Base-by-base conservation (phyloP, 2,113 vertebrate genomes). In the Apus apus region DNA sequence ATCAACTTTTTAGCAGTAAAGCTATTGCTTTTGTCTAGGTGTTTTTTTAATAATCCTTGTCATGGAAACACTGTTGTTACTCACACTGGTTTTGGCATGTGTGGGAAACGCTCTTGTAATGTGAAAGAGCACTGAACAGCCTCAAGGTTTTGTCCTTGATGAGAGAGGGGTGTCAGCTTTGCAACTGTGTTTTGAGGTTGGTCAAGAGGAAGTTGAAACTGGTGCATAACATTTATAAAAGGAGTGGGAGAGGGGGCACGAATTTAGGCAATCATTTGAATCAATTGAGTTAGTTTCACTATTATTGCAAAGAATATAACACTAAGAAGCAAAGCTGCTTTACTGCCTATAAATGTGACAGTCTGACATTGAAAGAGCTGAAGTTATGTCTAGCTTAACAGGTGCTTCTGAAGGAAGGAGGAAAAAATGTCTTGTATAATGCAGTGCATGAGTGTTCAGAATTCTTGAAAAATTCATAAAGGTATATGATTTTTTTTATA, bases 151-250 rank as follows among this genome's bases (percentile, higher is more conserved):
- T 0, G 0, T 50, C 36, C 21, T 66, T 82, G 50, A 5, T 29
- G 27, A 60, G 27, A 77, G 73, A 34, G 23, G 9, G 8, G 16
- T 54, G 12, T 81, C 32, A 74, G 36, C 40, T 58, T 29, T 9
- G 45, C 62, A 68, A 9, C 20, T 7, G 2, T 17, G 18, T 43
- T 78, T 43, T 43, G 13, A 68, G 38, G 54, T 0, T 0, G 34
- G 53, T 73, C 50, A 48, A 43, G 58, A 81, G n/a, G 40, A 43
- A 14, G 40, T 43, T 43, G 40, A 43, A 43, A 43, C 14, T 74
- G 9, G 74, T 85, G 30, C 5, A 1, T 70, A 81, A 53, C 25
- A 46, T n/a, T 43, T 85, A 0, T 26, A 71, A 53, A 51, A 74
- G 17, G 7, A 38, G 13, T 60, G 45, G 9, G 26, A 79, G 25